phyloP scores from a whole-genome alignment of 2,113 vertebrate genomes.

The Ursus arctos region DNA sequence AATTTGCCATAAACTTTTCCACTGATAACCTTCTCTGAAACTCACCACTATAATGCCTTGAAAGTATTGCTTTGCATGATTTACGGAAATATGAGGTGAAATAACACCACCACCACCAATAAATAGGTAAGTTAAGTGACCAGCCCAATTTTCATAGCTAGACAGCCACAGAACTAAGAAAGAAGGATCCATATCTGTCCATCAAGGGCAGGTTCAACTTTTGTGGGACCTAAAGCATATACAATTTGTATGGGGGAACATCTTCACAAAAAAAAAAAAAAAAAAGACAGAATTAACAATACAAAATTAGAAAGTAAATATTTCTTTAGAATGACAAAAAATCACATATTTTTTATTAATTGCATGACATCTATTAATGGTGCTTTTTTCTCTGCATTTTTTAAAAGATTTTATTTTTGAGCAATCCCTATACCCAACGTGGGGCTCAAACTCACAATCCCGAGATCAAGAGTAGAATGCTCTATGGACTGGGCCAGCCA shows the following conservation, averaged over 20 bases:
- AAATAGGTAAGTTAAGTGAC: background rate
- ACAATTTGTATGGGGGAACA: background rate
- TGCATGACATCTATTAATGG: background rate
- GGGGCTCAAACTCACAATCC: background rate
- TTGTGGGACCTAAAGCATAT: background rate
- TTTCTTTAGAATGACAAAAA: conserved; percentile 33
- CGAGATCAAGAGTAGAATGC: background rate
- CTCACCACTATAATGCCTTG: background rate
- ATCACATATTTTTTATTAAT: background rate
- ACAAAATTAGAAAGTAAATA: background rate
- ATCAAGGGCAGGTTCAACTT: background rate
- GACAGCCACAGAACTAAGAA: background rate
- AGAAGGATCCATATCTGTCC: background rate
- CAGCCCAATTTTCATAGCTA: background rate
- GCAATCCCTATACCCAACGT: background rate
- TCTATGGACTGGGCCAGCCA: background rate
- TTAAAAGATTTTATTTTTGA: background rate
- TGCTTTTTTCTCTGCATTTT: background rate
- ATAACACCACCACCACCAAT: background rate
- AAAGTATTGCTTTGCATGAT: background rate
- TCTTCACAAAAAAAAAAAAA: background rate
- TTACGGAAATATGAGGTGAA: background rate
- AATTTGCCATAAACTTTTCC: background rate
- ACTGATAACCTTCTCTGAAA: background rate
- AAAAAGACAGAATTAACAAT: background rate